phyloP scores from a whole-genome alignment of 2,113 vertebrate genomes.

The Haemorhous mexicanus region DNA sequence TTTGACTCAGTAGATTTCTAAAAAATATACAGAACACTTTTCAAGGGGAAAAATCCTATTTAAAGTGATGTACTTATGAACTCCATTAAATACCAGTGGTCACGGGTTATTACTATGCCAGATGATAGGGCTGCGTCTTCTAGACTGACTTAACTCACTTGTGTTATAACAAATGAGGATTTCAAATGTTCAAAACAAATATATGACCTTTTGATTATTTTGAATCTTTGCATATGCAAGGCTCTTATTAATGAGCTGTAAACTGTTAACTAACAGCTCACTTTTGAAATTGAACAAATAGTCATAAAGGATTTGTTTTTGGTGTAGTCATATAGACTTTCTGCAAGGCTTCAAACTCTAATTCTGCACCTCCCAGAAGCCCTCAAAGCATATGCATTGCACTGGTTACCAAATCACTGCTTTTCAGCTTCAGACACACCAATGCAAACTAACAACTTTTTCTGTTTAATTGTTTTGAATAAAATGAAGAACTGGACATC shows the following conservation, averaged over 20 bases:
- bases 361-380: neutral
- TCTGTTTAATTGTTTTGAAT: neutral
- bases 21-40: neutral
- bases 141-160: neutral
- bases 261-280: neutral
- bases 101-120: neutral
- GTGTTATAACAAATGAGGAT: neutral
- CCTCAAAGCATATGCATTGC: neutral
- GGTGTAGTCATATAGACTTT: neutral
- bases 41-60: neutral
- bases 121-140: neutral
- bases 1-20: neutral
- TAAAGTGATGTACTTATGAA: neutral
- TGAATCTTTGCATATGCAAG: neutral
- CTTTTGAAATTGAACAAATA: neutral
- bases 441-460: neutral
- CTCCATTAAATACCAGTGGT: neutral
- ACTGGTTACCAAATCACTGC: neutral
- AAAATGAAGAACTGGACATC: neutral
- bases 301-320: no score
- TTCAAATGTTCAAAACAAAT: neutral
- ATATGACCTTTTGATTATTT: neutral
- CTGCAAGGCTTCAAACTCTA: neutral
- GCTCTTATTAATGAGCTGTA: fast-evolving
- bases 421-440: neutral